Percentiles rank a stretch among this genome's conserved stretches.
These are phyloP conservation scores for Oryzias curvinotus DNA, from an alignment of 2,113 vertebrate species.

Conservation along the genomic window DNA sequence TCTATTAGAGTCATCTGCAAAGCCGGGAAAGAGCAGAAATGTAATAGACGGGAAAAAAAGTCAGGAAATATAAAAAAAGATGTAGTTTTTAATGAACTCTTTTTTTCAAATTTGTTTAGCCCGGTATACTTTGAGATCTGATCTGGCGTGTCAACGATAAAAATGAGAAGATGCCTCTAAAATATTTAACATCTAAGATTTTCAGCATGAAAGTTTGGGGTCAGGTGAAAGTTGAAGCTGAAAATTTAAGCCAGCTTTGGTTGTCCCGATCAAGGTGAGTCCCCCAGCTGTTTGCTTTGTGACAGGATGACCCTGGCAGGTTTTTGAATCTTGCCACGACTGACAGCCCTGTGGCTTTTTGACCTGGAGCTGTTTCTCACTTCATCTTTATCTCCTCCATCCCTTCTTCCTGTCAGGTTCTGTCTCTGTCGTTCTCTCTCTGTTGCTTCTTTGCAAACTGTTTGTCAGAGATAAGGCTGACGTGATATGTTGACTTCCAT, in stretches of 20 bases:
- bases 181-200: background rate
- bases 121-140: conserved; percentile 1
- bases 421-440: conserved; percentile 7
- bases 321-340: conserved; percentile 45
- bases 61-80: no score
- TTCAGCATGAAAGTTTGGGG: conserved; percentile 19
- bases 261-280: conserved; percentile 56
- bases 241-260: conserved; percentile 31
- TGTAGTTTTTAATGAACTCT: no score
- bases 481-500: conserved; percentile 70
- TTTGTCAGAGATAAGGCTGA: conserved; percentile 73
- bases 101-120: no score
- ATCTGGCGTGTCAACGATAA: background rate
- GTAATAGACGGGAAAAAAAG: background rate
- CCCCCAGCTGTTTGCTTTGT: conserved; percentile 55
- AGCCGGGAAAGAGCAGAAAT: background rate
- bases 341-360: conserved; percentile 54
- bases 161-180: conserved; percentile 5
- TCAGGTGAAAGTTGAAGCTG: conserved; percentile 30
- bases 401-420: conserved; percentile 4
- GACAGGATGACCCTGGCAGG: conserved; percentile 50
- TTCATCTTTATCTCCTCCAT: conserved; percentile 18
- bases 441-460: conserved; percentile 65
- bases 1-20: conserved; percentile 7
- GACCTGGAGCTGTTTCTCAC: conserved; percentile 54